These are phyloP conservation scores for Elachura formosa DNA, from an alignment of 2,113 vertebrate species.

Conservation along the genomic window DNA sequence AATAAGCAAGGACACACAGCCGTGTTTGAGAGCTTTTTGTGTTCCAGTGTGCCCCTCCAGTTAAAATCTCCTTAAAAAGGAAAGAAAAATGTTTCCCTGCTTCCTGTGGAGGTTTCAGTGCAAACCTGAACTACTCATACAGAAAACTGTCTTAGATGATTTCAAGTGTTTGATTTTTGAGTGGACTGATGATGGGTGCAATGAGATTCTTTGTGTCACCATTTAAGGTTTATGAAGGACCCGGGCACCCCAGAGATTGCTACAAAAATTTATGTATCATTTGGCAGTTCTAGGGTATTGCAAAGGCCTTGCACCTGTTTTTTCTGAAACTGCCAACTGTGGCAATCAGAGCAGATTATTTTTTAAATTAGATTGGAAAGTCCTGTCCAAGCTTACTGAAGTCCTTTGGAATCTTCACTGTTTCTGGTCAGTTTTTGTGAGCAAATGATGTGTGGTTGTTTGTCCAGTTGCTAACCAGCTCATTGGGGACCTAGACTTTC, in stretches of 20 bases:
- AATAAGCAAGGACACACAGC: background rate
- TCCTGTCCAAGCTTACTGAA: background rate
- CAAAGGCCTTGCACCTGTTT: background rate
- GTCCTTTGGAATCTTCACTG: background rate
- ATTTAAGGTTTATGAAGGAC: background rate
- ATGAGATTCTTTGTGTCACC: background rate
- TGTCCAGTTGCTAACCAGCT: background rate
- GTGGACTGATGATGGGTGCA: background rate
- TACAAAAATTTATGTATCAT: background rate
- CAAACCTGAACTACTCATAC: background rate
- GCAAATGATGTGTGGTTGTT: background rate
- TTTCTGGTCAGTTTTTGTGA: background rate
- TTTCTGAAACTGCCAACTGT: background rate
- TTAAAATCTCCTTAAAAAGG: background rate
- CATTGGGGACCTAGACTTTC: background rate
- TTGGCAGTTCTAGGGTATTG: background rate
- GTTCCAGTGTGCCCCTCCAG: background rate
- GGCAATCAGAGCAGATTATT: background rate
- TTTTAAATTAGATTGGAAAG: background rate
- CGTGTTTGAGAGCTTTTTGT: background rate
- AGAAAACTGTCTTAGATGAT: background rate
- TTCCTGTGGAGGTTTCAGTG: background rate
- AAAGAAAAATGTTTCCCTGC: background rate
- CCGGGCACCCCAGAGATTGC: rapidly evolving
- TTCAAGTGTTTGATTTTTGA: background rate